Conservation (phyloP, 1,140 invertebrate genomes). For the Drosophila eugracilis region DNA sequence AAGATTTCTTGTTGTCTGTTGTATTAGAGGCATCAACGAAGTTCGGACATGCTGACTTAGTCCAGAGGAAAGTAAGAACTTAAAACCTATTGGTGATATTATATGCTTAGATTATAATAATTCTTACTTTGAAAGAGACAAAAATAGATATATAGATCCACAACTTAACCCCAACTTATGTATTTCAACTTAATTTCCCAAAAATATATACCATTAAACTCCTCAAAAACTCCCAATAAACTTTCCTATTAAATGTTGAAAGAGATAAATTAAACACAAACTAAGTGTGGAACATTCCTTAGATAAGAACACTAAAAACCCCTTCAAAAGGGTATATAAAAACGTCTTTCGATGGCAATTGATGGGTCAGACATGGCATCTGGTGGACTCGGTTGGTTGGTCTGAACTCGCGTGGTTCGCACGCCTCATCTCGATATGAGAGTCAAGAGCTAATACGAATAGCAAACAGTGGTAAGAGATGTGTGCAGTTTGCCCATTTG, state of each 20-base stretch:
- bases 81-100: no score
- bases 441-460: slow-evolving; percentile 65
- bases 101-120: no score
- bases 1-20: neutral
- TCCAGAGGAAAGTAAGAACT: no score
- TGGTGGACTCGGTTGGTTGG: neutral
- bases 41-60: neutral
- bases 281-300: neutral
- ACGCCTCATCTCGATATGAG: slow-evolving; percentile 48
- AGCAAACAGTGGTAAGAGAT: slow-evolving; percentile 55
- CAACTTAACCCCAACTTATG: no score
- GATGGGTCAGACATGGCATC: neutral
- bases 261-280: neutral
- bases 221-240: neutral
- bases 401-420: slow-evolving; percentile 57
- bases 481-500: slow-evolving; percentile 66
- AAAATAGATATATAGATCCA: no score
- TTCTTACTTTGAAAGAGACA: no score
- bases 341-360: neutral
- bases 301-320: neutral
- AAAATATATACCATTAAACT: no score
- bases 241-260: neutral
- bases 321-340: neutral
- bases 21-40: neutral
- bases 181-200: no score